Conservation (phyloP, 2,113 vertebrate genomes). For the Arenaria interpres region DNA sequence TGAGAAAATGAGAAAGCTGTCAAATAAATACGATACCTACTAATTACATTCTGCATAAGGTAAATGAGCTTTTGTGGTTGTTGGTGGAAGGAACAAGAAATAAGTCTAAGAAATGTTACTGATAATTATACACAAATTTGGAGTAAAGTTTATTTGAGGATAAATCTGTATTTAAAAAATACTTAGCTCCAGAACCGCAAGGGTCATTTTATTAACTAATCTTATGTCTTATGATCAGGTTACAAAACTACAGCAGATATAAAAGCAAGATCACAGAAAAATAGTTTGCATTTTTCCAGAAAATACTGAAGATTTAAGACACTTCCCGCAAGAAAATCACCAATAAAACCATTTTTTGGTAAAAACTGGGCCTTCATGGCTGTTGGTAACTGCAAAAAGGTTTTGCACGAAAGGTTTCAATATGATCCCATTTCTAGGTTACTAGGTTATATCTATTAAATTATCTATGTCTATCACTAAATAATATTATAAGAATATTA, state of each 20-base stretch:
- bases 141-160: neutral
- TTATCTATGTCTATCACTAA: neutral
- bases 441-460: neutral
- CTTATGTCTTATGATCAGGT: neutral
- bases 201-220: neutral
- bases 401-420: neutral
- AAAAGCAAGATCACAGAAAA: neutral
- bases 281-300: neutral
- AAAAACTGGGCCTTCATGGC: neutral
- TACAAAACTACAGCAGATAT: neutral
- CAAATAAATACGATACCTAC: slow-evolving; percentile 74
- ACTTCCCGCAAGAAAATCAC: neutral
- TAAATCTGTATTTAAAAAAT: neutral
- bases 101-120: neutral
- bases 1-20: slow-evolving; percentile 79
- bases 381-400: neutral
- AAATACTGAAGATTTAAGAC: neutral
- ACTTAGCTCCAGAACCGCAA: neutral
- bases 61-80: slow-evolving; percentile 73
- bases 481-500: neutral
- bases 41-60: slow-evolving; percentile 78
- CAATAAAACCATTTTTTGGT: neutral
- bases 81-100: slow-evolving; percentile 49
- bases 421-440: neutral
- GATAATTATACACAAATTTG: neutral